phyloP scores from a whole-genome alignment of 2,113 vertebrate species.

The Spheniscus mendiculus region DNA sequence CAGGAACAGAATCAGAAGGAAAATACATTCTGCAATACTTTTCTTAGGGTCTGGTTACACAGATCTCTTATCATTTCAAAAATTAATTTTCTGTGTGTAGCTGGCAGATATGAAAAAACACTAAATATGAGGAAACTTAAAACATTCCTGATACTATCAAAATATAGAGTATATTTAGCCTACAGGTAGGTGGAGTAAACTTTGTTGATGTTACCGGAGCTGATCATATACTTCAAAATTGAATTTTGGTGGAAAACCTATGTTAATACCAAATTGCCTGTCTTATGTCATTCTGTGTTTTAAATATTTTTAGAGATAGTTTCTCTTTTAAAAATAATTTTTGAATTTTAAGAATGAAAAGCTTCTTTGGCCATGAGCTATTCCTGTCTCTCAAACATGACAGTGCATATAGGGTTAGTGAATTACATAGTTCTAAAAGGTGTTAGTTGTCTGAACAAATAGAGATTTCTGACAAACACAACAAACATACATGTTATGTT shows the following conservation, averaged over 20 bases:
- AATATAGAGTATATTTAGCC: not conserved
- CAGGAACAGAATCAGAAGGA: not conserved
- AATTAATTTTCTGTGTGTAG: not conserved
- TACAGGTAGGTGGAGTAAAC: not conserved
- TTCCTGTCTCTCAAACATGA: not conserved
- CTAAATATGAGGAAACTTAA: not conserved
- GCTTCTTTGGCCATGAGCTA: not conserved
- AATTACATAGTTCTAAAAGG: not conserved
- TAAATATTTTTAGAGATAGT: not conserved
- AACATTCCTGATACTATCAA: not conserved
- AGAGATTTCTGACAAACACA: not conserved
- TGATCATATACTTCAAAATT: not conserved
- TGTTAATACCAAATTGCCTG: not conserved
- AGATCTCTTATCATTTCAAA: not conserved
- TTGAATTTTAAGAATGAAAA: not conserved
- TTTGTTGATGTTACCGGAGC: not conserved
- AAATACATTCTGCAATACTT: not conserved
- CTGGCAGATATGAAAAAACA: not conserved
- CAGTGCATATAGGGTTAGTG: not conserved
- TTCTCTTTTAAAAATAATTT: not conserved
- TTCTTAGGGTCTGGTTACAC: not conserved
- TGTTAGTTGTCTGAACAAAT: not conserved
- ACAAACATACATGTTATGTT: rapidly evolving
- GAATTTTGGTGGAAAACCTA: not conserved
- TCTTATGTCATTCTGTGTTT: not conserved